Evolutionary conservation across 30 jellyfish, hydroid and myxozoan species (phyloP).

Genomic region (Rhopilema esculentum): DNA sequence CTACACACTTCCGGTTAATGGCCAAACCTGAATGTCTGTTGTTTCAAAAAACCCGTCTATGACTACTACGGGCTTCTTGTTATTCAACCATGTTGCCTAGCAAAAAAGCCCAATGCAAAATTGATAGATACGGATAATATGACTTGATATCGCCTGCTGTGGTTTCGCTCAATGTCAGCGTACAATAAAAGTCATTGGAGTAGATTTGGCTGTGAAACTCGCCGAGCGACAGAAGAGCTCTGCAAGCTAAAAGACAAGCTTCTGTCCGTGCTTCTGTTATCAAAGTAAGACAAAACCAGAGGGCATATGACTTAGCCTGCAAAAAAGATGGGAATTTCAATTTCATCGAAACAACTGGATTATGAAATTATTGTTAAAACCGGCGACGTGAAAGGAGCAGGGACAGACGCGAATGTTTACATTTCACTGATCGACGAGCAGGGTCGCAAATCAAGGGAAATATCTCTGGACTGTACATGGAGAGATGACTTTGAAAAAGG

Average conservation of each 20-base stretch:
- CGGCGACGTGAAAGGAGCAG: conserved; percentile 98
- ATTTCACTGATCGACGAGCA: conserved; percentile 74
- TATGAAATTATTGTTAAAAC: conserved; percentile 86
- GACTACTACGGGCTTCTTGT: neutral
- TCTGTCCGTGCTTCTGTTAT: no score
- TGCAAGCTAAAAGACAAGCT: no score
- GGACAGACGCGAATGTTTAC: conserved; percentile 91
- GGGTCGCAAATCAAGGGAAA: conserved; percentile 78
- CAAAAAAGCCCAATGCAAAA: neutral
- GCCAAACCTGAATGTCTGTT: neutral
- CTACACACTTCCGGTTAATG: neutral
- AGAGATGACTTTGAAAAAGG: conserved; percentile 96
- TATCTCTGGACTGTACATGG: conserved; percentile 82
- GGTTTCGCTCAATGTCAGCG: neutral
- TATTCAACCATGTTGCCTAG: neutral
- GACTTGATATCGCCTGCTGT: neutral
- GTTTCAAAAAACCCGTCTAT: no score
- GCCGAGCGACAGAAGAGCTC: neutral
- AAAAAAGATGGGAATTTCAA: conserved; percentile 69
- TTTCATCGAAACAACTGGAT: conserved; percentile 72
- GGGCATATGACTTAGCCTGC: neutral
- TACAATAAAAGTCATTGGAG: neutral
- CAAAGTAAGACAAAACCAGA: neutral
- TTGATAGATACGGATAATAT: neutral
- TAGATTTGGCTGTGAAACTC: neutral